Evolutionary conservation across 2,797 vertebrate genomes (phyloP), one percentile per base, ranked within the genome.

Genomic region (Columba guinea): DNA sequence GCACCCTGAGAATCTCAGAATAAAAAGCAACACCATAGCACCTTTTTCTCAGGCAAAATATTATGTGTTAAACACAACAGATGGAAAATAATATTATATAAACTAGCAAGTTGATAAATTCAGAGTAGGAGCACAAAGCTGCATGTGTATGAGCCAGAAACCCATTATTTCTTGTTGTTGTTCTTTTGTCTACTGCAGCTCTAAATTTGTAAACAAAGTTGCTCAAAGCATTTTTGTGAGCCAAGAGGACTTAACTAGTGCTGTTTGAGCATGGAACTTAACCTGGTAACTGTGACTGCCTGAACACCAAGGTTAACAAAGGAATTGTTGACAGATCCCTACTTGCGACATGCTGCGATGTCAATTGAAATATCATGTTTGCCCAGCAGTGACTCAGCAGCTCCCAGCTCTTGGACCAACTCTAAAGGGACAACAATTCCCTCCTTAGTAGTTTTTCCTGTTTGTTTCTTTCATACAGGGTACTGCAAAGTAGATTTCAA

Each of bases 251-350:
- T 74, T 71, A 35, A 64, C 15, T 41, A 90, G 23, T 5, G 4
- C 2, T n/a, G 23, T 3, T 2, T 34, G 35, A 52, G 22, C 27
- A 34, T 22, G 35, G 49, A 49, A 60, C 80, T 85, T 89, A 95
- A 0, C 46, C 65, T 35, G 13, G 18, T 51, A 60, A 22, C 8
- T 1, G 21, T 28, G n/a, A 70, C 75, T 92, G 24, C 32, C 51
- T 74, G 77, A 44, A 67, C 60, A 69, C 27, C 81, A 26, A 34
- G 21, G 5, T 81, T 88, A 88, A 93, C 91, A 90, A 94, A 94
- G 35, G 37, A 84, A 48, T 22, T 17, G 28, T 18, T 88, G 52
- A 70, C 63, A 88, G 16, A 79, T 87, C 37, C 46, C 51, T 55
- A 53, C 59, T 18, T 63, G 53, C 3, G 13, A 32, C 26, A 65